Evolutionary conservation across 2,797 vertebrate genomes (phyloP).

Genomic region (Poecilia wingei): DNA sequence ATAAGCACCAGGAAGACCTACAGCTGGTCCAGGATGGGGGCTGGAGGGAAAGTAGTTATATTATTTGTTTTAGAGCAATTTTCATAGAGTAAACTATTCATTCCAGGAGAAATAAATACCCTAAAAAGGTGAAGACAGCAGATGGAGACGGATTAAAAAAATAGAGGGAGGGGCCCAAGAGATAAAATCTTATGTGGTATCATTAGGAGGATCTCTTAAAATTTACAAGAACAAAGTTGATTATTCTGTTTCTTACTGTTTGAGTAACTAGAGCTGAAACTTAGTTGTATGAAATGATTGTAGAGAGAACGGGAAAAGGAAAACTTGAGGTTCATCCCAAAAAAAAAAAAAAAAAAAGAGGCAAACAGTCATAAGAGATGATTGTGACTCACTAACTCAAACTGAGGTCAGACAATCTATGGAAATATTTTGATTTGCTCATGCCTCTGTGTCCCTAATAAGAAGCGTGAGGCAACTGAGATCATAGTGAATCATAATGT

Average conservation of each 20-base stretch:
- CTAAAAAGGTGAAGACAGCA: conserved; percentile 27
- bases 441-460: conserved; percentile 2
- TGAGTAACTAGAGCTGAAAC: conserved; percentile 12
- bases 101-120: conserved; percentile 40
- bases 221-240: neutral
- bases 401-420: conserved; percentile 25
- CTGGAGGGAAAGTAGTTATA: neutral
- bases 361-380: neutral
- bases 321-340: neutral
- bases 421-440: conserved; percentile 44
- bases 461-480: conserved; percentile 8
- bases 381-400: conserved; percentile 36
- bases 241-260: neutral
- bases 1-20: conserved; percentile 37
- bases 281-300: conserved; percentile 15
- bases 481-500: conserved; percentile 25
- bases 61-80: conserved; percentile 12
- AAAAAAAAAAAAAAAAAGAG: neutral
- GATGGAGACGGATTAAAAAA: conserved; percentile 47
- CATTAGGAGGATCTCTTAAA: neutral
- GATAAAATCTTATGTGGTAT: conserved; percentile 24
- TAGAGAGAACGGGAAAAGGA: neutral
- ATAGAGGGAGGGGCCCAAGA: conserved; percentile 11
- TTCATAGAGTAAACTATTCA: conserved; percentile 30
- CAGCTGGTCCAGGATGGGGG: conserved; percentile 24